Base-by-base conservation (phyloP, 2,888 invertebrate species). In the Sclerodermus sp. region DNA sequence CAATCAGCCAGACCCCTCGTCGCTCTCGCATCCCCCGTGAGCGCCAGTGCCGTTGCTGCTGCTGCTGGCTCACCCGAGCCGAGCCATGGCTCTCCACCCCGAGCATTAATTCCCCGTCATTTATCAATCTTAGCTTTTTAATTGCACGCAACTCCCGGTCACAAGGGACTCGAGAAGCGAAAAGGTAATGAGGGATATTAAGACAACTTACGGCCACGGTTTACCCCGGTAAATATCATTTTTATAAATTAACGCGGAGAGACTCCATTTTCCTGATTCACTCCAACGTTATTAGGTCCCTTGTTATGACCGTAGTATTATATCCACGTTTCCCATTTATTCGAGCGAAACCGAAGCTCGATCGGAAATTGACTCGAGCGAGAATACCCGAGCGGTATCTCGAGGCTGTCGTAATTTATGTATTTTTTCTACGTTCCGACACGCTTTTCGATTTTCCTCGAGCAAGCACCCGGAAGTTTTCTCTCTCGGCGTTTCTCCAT, bases 1-100 rank as follows among this genome's bases (percentile, higher is more conserved):
- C 83, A 82, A 83, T 83, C 83, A 82, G 82, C 82, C 82, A 66
- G 77, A 75, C 75, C 76, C 73, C 68, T 67, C 70, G 64, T 64
- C 34, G 57, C 53, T 51, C 57, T 43, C 52, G 40, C 16, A 32
- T 48, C 49, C 43, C 52, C 53, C 42, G 46, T 42, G 64, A 66
- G 64, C 46, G 45, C 18, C 23, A 8, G 38, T 50, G 47, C 32
- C 48, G 47, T n/a, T n/a, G n/a, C n/a, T n/a, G n/a, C n/a, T n/a
- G n/a, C n/a, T n/a, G n/a, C n/a, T n/a, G n/a, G n/a, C n/a, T n/a
- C n/a, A n/a, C n/a, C n/a, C n/a, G n/a, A n/a, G n/a, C n/a, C n/a
- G n/a, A n/a, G n/a, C n/a, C n/a, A n/a, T n/a, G n/a, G n/a, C 44
- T 41, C 46, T 45, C 42, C 46, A 34, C 54, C 46, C 57, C 50